Conservation (phyloP, 1,140 invertebrate genomes). For the Calliopsis andreniformis region DNA sequence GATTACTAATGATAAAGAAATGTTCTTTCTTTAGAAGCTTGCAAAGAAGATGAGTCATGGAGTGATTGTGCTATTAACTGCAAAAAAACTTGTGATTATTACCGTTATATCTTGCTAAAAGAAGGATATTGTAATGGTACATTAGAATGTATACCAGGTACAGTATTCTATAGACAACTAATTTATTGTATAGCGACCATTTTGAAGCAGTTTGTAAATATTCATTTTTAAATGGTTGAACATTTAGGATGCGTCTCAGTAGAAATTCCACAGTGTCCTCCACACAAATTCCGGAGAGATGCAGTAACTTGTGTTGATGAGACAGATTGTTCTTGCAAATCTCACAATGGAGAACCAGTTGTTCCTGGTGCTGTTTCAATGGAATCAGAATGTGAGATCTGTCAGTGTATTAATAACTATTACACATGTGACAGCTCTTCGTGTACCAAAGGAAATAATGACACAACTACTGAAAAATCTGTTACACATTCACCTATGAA, state of each 20-base stretch:
- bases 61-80: slow-evolving; percentile 85
- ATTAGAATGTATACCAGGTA: slow-evolving; percentile 81
- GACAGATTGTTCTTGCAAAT: slow-evolving; percentile 87
- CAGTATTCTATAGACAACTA: neutral
- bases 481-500: neutral
- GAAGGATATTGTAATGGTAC: slow-evolving; percentile 78
- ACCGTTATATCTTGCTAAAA: slow-evolving; percentile 75
- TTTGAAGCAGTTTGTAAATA: neutral
- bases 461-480: neutral
- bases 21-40: slow-evolving; percentile 53
- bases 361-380: slow-evolving; percentile 84
- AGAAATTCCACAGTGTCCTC: slow-evolving; percentile 66
- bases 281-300: slow-evolving; percentile 85
- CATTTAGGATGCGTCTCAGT: slow-evolving; percentile 62
- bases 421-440: slow-evolving; percentile 84
- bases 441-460: slow-evolving; percentile 68
- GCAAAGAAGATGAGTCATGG: slow-evolving; percentile 79
- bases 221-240: neutral
- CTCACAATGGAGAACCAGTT: slow-evolving; percentile 83
- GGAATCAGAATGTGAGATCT: slow-evolving; percentile 85
- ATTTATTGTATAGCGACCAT: neutral
- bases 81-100: slow-evolving; percentile 83
- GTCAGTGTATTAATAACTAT: slow-evolving; percentile 90
- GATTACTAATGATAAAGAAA: neutral
- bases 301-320: slow-evolving; percentile 85